Evolutionary conservation across 2,113 vertebrate genomes (phyloP).

Genomic region (Poecilia latipinna): DNA sequence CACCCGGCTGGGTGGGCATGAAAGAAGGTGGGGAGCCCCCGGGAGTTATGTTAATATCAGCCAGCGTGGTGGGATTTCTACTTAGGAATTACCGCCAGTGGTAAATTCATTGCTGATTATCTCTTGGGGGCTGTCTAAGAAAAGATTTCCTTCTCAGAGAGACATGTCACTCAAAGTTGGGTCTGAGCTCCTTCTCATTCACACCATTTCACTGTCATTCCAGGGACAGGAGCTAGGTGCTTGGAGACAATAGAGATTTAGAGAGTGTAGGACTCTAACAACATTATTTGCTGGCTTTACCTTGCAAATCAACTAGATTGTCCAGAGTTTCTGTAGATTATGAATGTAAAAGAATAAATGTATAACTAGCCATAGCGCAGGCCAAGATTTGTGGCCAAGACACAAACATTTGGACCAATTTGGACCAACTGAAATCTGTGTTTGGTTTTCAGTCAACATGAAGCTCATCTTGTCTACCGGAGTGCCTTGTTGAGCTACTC

Average conservation of each 20-base stretch:
- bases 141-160: constrained; percentile 28
- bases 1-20: constrained; percentile 31
- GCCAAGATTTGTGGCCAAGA: too few species aligned
- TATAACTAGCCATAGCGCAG: too few species aligned
- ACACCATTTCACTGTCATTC: neutral
- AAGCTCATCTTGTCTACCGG: neutral
- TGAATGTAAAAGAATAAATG: too few species aligned
- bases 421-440: too few species aligned
- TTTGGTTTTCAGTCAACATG: neutral
- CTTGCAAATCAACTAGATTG: too few species aligned
- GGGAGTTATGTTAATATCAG: constrained; percentile 68
- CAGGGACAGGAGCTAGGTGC: neutral
- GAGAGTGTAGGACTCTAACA: neutral
- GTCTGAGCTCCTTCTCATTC: constrained; percentile 24
- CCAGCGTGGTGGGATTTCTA: constrained; percentile 17
- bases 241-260: constrained; percentile 4
- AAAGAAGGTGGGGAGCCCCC: constrained; percentile 21
- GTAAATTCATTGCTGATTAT: constrained; percentile 48
- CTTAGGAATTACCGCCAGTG: constrained; percentile 43
- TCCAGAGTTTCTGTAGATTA: too few species aligned
- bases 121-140: constrained; percentile 34
- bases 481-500: neutral
- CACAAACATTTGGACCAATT: neutral
- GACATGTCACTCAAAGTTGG: constrained; percentile 30
- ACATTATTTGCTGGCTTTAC: constrained; percentile 20